Percentiles rank a stretch among this genome's conserved stretches.
phyloP scores from a whole-genome alignment of 92 coral and sea anemone genomes.

The Parazoanthus atlanticus region DNA sequence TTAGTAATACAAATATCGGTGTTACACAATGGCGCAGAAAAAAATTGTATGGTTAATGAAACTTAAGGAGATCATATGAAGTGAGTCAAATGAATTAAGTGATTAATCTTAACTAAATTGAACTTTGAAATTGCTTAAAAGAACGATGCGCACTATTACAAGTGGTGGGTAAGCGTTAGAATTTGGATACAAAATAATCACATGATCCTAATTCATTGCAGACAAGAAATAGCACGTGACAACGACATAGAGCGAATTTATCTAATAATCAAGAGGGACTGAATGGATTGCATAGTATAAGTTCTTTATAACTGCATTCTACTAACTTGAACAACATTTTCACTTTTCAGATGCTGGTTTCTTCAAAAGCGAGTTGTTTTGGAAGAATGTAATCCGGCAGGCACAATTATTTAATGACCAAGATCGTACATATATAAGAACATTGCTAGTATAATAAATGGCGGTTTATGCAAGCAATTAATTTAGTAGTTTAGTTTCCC shows the following conservation, averaged over 20 bases:
- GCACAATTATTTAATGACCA: not conserved
- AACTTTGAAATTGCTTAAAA: not conserved
- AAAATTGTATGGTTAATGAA: not conserved
- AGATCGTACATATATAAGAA: not conserved
- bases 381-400: not conserved
- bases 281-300: not conserved
- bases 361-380: not conserved
- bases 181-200: too few species aligned
- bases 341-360: not conserved
- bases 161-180: too few species aligned
- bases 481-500: too few species aligned
- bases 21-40: too few species aligned
- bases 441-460: not conserved
- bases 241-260: not conserved
- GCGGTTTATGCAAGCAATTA: too few species aligned
- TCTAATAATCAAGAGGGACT: not conserved
- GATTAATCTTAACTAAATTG: not conserved
- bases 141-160: not conserved
- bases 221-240: not conserved
- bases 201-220: not conserved
- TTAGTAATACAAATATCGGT: too few species aligned
- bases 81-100: not conserved
- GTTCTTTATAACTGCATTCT: not conserved
- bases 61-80: too few species aligned
- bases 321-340: not conserved